Evolutionary conservation across 2,113 vertebrate genomes (phyloP), one percentile per base, ranked within the genome.

Genomic region (Oryzias celebensis): DNA sequence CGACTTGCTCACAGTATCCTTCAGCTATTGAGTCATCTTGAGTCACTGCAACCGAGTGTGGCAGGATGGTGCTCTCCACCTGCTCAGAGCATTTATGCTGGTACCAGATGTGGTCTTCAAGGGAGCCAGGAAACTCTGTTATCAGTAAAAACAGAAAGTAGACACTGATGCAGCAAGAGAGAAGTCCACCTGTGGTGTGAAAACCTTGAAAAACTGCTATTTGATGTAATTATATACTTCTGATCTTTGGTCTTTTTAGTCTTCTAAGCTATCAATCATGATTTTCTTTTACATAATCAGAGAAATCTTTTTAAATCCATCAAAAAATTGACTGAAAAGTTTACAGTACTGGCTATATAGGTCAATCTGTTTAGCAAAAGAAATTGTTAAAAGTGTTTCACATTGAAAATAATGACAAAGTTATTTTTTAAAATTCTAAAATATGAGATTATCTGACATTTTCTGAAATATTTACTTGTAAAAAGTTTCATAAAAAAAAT

Each of bases 1-100:
- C 62, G 62, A 76, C 59, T 54, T 65, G 52, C 41, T 70, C 60
- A 52, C 68, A 64, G 47, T 74, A 31, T 71, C 62, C 65, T 62
- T 52, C 57, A 68, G 64, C 20, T 20, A 48, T 24, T 24, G 36
- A 78, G 42, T 52, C 52, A 52, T 52, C 22, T 52, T 71, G 59
- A 50, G 52, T 63, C 36, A 44, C 49, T 71, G 47, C 68, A 62
- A 70, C 42, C 28, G 36, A 68, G 45, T 52, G 62, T 55, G 57
- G 26, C 56, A 64, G 51, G 67, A 75, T 28, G 2, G n/a, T 57
- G 41, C 8, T 45, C 18, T 46, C 48, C 22, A 46, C 13, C 14
- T 15, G 26, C 42, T 59, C 47, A 24, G 54, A 63, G 63, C 66
- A 49, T 79, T 71, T 28, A 8, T 48, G 62, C 24, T 58, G 49